Conservation (phyloP, 1,140 invertebrate genomes). For the Zaprionus nigranus region DNA sequence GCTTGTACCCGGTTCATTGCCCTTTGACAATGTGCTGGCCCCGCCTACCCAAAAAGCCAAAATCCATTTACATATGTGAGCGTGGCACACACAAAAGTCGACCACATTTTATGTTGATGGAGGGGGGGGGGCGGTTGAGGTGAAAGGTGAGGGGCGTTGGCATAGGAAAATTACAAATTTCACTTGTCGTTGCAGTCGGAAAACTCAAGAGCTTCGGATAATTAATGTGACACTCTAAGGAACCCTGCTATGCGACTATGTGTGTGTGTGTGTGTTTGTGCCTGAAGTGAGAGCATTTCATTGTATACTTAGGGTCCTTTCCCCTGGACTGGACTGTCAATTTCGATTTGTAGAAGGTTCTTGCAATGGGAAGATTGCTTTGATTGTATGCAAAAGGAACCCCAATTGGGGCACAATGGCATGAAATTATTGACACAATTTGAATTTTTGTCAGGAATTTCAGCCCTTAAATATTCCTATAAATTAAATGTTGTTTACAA, state of each 20-base stretch:
- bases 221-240: slow-evolving; percentile 56
- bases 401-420: neutral
- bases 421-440: slow-evolving; percentile 5
- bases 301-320: slow-evolving; percentile 13
- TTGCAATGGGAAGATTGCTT: neutral
- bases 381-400: neutral
- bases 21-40: slow-evolving; percentile 34
- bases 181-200: slow-evolving; percentile 49
- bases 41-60: slow-evolving; percentile 31
- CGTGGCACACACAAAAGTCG: slow-evolving; percentile 44
- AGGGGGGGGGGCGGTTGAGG: slow-evolving; percentile 18
- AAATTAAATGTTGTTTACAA: neutral
- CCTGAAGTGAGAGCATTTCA: slow-evolving; percentile 18
- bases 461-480: neutral
- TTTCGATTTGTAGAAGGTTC: neutral
- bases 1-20: slow-evolving; percentile 57
- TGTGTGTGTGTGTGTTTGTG: neutral
- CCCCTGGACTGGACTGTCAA: neutral
- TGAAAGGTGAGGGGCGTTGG: neutral
- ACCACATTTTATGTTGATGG: slow-evolving; percentile 13
- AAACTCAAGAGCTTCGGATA: slow-evolving; percentile 29
- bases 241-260: neutral
- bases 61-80: slow-evolving; percentile 72
- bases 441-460: neutral
- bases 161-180: slow-evolving; percentile 59